Evolutionary conservation across 2,113 vertebrate species (phyloP), one percentile per base, ranked within the genome.

Genomic region (Plotosus lineatus): DNA sequence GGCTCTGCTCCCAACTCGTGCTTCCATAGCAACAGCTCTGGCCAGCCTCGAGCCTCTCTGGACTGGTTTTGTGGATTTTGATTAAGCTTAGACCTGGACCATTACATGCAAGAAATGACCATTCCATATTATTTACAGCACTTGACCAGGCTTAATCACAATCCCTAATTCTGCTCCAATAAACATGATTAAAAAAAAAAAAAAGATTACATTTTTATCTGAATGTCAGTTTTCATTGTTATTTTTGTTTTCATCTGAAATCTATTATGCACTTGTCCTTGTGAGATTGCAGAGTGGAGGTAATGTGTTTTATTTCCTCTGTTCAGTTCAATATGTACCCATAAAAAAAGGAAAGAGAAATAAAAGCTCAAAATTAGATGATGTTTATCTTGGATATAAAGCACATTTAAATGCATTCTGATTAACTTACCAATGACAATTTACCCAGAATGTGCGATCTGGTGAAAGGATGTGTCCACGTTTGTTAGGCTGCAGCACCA

Each of bases 271-370:
- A 77, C 77, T 78, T 77, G 60, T 88, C 81, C 83, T 80, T 84
- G 82, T 84, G 84, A 89, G 82, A 87, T 69, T 88, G 84, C 80
- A 80, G 76, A 84, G 83, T 85, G 53, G 85, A 86, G 28, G 79
- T 74, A 82, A 86, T 85, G 80, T 68, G 85, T 82, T 88, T 85
- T 80, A 72, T 74, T 44, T 46, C 71, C 61, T 76, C 79, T 26
- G 58, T 89, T 88, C 79, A 79, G 84, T 71, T 89, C 84, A 89
- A 91, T 90, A 86, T 84, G 85, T 83, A 91, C 90, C 83, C 63
- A 86, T 84, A 88, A 86, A 87, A 69, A 88, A 89, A 8, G 88
- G 86, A 71, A 87, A 68, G 68, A 83, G 1, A 36, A 53, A 83
- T 76, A 44, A 80, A 55, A 40, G 23, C 42, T 9, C 44, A 26